Evolutionary conservation across 2,113 vertebrate species (phyloP), one percentile per base, ranked within the genome.

Genomic region (Siniperca knerii): DNA sequence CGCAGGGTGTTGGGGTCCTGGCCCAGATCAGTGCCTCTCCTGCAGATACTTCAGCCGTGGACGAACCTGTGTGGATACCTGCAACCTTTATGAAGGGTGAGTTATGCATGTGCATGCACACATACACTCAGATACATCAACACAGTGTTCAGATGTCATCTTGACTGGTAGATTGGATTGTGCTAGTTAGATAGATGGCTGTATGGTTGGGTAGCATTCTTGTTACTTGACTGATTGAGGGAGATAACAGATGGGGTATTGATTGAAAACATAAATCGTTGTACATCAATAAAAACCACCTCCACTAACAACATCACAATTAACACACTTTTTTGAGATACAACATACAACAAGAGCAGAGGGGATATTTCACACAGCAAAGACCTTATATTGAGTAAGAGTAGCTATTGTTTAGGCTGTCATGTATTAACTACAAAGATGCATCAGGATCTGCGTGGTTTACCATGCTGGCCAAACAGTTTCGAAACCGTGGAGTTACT

Each of bases 1-100:
- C 0, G 93, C 97, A 2, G 98, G 98, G 54, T 99, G 98, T 15
- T 99, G 98, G 98, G 98, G 98, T 50, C 96, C 97, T 0, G 98
- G 98, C 2, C 96, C 98, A 2, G 97, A 98, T 88, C 98, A 99
- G 84, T 99, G 98, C 84, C 93, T 99, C 37, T 97, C 96, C 6
- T 99, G 98, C 86, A 96, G 96, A 52, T 96, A 93, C 81, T 99
- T 98, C 95, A 97, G 97, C 86, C 94, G 98, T n/a, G 97, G 97
- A 35, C 95, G 96, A 85, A 96, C 94, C 67, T 99, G 98, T 84
- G 97, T 99, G 18, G 96, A 98, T 13, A 96, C 95, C 15, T 99
- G 98, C 90, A 97, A 99, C 83, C 96, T 99, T 8, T 97, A 97
- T 11, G 96, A 98, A 0, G 98, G 98, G 98, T 99, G 90, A 97